Conservation (phyloP, 2,797 vertebrate species). For the Enteromius radiatus region DNA sequence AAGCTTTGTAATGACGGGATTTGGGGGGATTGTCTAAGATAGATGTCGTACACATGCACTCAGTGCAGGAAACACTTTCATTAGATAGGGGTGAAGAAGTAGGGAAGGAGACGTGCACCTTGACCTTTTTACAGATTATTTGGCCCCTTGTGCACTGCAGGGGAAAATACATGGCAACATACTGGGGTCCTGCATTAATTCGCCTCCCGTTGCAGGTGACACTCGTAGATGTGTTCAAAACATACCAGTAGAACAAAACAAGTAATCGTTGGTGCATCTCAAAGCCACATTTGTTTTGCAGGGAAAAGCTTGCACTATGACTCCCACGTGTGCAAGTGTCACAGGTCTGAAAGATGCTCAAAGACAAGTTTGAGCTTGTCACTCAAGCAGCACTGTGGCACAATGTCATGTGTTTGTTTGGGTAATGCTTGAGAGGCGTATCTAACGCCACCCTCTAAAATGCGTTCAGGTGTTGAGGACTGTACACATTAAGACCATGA, state of each 20-base stretch:
- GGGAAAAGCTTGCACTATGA: slow-evolving; percentile 68
- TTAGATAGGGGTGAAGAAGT: slow-evolving; percentile 27
- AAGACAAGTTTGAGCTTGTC: slow-evolving; percentile 61
- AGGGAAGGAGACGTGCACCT: slow-evolving; percentile 26
- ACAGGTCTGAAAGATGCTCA: slow-evolving; percentile 48
- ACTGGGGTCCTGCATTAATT: not conserved
- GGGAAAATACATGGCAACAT: not conserved
- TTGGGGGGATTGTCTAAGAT: slow-evolving; percentile 36
- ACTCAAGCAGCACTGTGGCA: slow-evolving; percentile 57
- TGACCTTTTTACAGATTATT: slow-evolving; percentile 38
- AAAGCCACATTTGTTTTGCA: slow-evolving; percentile 39
- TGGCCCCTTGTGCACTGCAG: slow-evolving; percentile 3
- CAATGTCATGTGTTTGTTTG: slow-evolving; percentile 63
- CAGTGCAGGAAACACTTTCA: slow-evolving; percentile 18
- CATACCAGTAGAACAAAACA: not conserved
- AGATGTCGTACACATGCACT: slow-evolving; percentile 29
- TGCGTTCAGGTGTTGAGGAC: slow-evolving; percentile 78
- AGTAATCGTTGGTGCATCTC: slow-evolving; percentile 21
- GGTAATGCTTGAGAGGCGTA: slow-evolving; percentile 69
- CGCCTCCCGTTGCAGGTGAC: not conserved
- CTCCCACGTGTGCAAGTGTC: slow-evolving; percentile 51
- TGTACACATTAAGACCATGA: slow-evolving; percentile 73
- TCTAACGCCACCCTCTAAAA: slow-evolving; percentile 82
- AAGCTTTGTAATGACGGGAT: slow-evolving; percentile 24
- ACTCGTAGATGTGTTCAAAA: not conserved